phyloP scores from a whole-genome alignment of 2,113 vertebrate genomes.

The Hoplias malabaricus region DNA sequence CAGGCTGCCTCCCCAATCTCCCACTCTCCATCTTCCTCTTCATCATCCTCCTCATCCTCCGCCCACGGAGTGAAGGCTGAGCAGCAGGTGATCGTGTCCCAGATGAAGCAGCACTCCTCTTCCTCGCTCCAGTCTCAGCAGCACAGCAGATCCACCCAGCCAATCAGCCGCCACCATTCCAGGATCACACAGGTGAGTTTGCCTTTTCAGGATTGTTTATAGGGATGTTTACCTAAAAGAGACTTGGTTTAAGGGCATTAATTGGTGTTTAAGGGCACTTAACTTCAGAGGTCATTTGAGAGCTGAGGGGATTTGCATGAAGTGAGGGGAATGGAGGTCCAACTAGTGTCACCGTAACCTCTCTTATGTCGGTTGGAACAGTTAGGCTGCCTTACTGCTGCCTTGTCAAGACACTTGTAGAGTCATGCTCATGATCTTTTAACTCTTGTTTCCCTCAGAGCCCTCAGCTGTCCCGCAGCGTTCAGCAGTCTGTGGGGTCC shows the following conservation, averaged over 20 bases:
- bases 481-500: conserved; percentile 72
- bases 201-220: background rate
- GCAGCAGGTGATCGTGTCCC: conserved; percentile 65
- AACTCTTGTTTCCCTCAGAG: conserved; percentile 58
- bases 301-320: no score
- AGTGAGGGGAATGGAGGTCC: no score
- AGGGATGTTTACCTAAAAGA: no score
- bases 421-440: background rate
- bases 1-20: conserved; percentile 71
- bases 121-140: conserved; percentile 69
- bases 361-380: no score
- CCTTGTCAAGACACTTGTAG: background rate
- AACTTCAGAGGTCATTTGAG: no score
- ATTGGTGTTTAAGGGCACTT: no score
- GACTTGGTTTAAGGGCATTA: no score
- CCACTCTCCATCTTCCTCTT: conserved; percentile 64
- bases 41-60: conserved; percentile 63
- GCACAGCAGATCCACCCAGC: conserved; percentile 73
- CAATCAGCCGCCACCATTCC: conserved; percentile 77
- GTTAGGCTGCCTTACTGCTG: no score
- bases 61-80: conserved; percentile 64
- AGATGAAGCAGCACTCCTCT: conserved; percentile 71
- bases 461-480: conserved; percentile 83
- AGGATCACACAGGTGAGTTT: conserved; percentile 83
- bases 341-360: no score